Conservation (phyloP, 1,140 invertebrate species). For the Lepidurus packardi region DNA sequence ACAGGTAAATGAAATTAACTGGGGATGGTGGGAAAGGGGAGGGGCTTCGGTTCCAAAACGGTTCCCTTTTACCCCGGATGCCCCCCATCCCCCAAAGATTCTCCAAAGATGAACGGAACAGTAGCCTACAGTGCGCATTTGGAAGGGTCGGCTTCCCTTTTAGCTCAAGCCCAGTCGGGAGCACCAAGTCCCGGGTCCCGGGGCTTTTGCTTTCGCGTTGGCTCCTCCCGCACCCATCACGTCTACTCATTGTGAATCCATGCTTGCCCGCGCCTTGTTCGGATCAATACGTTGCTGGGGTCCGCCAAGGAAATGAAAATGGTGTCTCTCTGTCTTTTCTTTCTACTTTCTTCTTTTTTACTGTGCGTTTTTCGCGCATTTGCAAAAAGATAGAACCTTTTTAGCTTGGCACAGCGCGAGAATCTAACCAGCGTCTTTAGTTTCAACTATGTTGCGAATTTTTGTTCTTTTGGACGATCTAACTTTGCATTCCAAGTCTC, state of each 20-base stretch:
- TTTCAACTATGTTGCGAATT: no score
- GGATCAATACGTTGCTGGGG: neutral
- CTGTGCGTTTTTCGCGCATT: neutral
- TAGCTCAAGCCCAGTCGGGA: no score
- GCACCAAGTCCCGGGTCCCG: neutral
- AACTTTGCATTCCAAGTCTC: no score
- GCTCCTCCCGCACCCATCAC: constrained; percentile 2
- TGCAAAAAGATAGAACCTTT: no score
- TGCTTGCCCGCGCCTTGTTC: neutral
- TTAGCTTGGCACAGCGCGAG: no score
- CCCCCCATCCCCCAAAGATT: no score
- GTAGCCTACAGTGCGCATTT: neutral
- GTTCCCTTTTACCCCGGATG: no score
- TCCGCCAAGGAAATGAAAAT: neutral
- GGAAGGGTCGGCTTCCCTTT: neutral
- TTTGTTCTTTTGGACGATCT: no score
- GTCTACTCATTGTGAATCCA: constrained; percentile 15
- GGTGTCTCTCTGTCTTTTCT: neutral
- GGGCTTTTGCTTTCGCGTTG: neutral
- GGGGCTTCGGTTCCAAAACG: no score
- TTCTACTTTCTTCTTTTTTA: neutral
- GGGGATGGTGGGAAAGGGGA: no score
- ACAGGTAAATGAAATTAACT: no score
- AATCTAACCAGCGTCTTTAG: no score
- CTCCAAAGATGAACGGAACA: neutral